Conservation (phyloP, 2,797 vertebrate species). For the Peromyscus attwateri region DNA sequence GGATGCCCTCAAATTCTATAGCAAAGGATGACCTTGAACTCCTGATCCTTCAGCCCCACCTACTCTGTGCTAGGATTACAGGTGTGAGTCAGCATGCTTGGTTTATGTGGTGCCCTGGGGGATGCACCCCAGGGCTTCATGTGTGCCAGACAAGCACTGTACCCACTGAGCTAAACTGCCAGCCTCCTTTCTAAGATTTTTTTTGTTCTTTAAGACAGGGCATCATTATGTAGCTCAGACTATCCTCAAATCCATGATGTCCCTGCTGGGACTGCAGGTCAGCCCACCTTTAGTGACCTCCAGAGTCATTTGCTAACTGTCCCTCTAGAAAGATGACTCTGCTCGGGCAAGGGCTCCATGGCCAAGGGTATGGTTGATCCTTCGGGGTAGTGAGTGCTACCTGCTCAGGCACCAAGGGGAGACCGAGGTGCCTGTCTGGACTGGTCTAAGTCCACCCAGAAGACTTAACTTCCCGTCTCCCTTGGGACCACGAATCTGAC, state of each 20-base stretch:
- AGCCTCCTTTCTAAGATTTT: not conserved
- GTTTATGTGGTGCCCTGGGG: not conserved
- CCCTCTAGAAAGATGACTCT: not conserved
- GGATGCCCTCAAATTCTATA: not conserved
- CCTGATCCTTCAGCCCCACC: not conserved
- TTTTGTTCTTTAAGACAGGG: not conserved
- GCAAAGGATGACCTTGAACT: not conserved
- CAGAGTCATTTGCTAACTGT: not conserved
- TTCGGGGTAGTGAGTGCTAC: fast-evolving
- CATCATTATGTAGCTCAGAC: no score
- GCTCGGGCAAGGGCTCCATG: not conserved
- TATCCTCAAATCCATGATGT: not conserved
- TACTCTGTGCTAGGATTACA: not conserved
- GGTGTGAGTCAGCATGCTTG: not conserved
- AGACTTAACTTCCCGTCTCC: not conserved
- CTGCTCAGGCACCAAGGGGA: not conserved
- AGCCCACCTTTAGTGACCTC: not conserved
- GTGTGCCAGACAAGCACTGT: not conserved
- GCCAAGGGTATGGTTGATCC: not conserved
- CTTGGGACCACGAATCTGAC: not conserved
- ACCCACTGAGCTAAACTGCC: not conserved
- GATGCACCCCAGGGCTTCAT: not conserved
- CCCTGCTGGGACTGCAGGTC: not conserved
- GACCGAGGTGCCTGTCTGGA: not conserved
- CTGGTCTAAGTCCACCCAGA: no score